phyloP scores from a whole-genome alignment of 1,140 invertebrate species.

The Amyelois transitella region DNA sequence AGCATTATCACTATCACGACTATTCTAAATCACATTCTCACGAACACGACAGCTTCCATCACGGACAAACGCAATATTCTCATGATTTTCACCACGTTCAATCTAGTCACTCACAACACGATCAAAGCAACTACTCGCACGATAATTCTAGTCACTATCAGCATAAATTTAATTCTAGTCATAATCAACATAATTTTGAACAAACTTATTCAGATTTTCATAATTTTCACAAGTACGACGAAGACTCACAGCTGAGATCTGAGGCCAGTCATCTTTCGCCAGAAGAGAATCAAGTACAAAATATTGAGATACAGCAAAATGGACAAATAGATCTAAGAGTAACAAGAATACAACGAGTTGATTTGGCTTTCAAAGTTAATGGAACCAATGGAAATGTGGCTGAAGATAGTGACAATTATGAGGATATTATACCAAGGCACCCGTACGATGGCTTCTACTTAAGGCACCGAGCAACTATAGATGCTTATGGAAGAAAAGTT shows the following conservation, averaged over 20 bases:
- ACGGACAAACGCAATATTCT: background rate
- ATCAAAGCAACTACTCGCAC: background rate
- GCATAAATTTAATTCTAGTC: slow-evolving; percentile 1
- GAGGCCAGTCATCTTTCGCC: background rate
- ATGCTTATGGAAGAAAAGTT: slow-evolving; percentile 57
- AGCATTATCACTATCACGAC: slow-evolving; percentile 5
- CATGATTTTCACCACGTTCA: slow-evolving; percentile 10
- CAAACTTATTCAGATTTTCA: background rate
- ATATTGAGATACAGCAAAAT: slow-evolving; percentile 39
- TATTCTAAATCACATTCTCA: background rate
- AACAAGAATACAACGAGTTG: slow-evolving; percentile 6
- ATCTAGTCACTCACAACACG: slow-evolving; percentile 8
- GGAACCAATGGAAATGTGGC: slow-evolving; percentile 34
- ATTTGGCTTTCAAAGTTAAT: background rate
- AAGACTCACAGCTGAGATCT: background rate
- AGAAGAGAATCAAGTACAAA: slow-evolving; percentile 16
- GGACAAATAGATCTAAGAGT: slow-evolving; percentile 16
- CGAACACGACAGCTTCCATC: background rate
- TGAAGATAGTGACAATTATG: slow-evolving; percentile 35
- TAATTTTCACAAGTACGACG: background rate
- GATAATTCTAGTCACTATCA: slow-evolving; percentile 4
- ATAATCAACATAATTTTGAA: slow-evolving; percentile 7
- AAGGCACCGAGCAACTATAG: slow-evolving; percentile 55
- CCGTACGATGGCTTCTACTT: slow-evolving; percentile 72
- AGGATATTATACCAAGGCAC: slow-evolving; percentile 62